A percentile compares a stretch with the other conserved stretches of the same genome.
phyloP scores from a whole-genome alignment of 2,888 invertebrate species.

The Trisateles emortualis region DNA sequence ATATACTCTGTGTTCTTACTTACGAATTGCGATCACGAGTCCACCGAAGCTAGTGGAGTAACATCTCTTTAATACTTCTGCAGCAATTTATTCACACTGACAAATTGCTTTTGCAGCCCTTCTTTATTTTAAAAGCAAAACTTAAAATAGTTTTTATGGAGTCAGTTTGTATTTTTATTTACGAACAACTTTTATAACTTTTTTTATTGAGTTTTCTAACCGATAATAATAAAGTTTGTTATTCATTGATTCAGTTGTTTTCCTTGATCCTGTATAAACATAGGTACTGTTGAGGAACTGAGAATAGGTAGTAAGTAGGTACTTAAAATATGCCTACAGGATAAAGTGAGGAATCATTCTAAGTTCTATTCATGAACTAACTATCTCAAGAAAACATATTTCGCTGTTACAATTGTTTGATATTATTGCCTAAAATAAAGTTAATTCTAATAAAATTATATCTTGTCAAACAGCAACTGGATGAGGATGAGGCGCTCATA shows the following conservation, averaged over 20 bases:
- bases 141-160: conserved; percentile 17
- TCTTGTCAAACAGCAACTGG: too few relatives aligned
- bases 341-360: too few relatives aligned
- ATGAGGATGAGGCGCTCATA: too few relatives aligned
- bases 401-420: too few relatives aligned
- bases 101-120: conserved; percentile 44
- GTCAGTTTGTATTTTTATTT: conserved; percentile 12
- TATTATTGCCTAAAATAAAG: too few relatives aligned
- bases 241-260: background rate
- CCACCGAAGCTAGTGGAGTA: conserved; percentile 26
- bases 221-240: conserved; percentile 9
- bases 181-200: conserved; percentile 9
- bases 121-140: conserved; percentile 21
- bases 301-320: too few relatives aligned
- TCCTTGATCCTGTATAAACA: background rate
- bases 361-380: too few relatives aligned
- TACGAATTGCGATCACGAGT: conserved; percentile 52
- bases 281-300: background rate
- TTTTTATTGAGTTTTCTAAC: conserved; percentile 9
- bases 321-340: too few relatives aligned
- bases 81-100: conserved; percentile 52
- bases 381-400: too few relatives aligned
- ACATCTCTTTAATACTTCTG: conserved; percentile 59
- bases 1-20: conserved; percentile 32
- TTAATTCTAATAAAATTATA: too few relatives aligned